These are phyloP conservation scores for Timandra comae DNA, from an alignment of 2,888 invertebrate species.

Conservation along the genomic window DNA sequence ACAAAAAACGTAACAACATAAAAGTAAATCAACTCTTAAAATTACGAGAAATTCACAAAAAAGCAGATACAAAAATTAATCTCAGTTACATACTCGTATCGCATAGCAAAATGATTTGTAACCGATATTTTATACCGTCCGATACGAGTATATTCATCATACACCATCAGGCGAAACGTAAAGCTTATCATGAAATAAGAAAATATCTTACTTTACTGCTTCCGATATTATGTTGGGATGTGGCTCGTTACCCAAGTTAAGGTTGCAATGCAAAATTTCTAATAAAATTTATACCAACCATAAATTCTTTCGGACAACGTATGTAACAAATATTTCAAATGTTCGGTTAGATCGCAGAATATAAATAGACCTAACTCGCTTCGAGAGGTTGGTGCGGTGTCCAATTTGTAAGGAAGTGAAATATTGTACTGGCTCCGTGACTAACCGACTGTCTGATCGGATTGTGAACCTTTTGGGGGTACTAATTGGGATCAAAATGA, in stretches of 20 bases:
- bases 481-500: no score
- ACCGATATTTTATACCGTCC: not conserved
- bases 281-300: constrained; percentile 24
- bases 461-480: no score
- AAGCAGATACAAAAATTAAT: no score
- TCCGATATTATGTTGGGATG: constrained; percentile 5
- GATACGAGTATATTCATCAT: constrained; percentile 9
- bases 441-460: no score
- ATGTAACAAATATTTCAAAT: not conserved
- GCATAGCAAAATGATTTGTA: no score
- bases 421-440: no score
- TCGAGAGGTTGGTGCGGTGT: not conserved
- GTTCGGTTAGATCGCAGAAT: not conserved
- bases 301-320: constrained; percentile 18
- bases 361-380: not conserved
- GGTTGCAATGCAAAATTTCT: constrained; percentile 16
- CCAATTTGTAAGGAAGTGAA: constrained; percentile 1
- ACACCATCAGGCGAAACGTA: constrained; percentile 9
- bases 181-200: constrained; percentile 10
- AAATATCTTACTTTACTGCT: constrained; percentile 13
- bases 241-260: constrained; percentile 1
- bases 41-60: no score
- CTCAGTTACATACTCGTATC: no score
- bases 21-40: no score
- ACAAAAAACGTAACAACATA: no score